Evolutionary conservation across 92 coral and sea anemone genomes (phyloP), one percentile per base, ranked within the genome.

Genomic region (Porites lobata): DNA sequence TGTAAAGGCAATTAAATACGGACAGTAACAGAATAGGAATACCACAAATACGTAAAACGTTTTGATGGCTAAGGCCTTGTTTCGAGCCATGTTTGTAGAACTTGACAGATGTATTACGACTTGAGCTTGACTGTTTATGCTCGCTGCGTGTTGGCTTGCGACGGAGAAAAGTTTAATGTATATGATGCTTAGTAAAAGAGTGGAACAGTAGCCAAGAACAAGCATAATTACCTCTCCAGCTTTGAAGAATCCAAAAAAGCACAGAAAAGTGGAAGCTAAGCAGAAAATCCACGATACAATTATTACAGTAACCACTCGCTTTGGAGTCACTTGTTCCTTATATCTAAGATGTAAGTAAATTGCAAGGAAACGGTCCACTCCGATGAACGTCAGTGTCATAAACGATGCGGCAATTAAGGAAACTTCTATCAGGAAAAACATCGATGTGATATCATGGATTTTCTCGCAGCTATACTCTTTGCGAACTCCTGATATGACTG

Each of bases 291-390:
- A 81, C 17, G 64, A 61, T 2, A 9, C 14, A 54, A 57, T 68
- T 1, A 69, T 65, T 20, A 26, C 63, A 47, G 38, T 10, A 38
- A 68, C 22, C 8, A 17, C 67, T 18, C 85, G 85, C 1, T 70
- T 69, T 69, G 85, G 85, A 9, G 85, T 81, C 15, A 81, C 65
- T 3, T 69, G 68, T 32, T 81, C 67, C 3, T 69, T 57, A 24
- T 81, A 81, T 69, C 85, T n/a, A 21, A 81, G 32, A 57, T 81
- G 85, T 57, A 81, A 68, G 8, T 9, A 53, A 7, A 81, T 81
- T 13, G 85, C 76, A 9, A 81, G 85, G 4, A 81, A 81, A 8
- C 85, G 77, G 43, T 81, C 85, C 8, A 81, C 38, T 17, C 85
- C 85, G 12, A 56, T 81, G 1, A 81, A 32, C 3, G 62, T 56